Evolutionary conservation across 2,888 invertebrate species (phyloP).

Genomic region (Athripsodes cinereus): DNA sequence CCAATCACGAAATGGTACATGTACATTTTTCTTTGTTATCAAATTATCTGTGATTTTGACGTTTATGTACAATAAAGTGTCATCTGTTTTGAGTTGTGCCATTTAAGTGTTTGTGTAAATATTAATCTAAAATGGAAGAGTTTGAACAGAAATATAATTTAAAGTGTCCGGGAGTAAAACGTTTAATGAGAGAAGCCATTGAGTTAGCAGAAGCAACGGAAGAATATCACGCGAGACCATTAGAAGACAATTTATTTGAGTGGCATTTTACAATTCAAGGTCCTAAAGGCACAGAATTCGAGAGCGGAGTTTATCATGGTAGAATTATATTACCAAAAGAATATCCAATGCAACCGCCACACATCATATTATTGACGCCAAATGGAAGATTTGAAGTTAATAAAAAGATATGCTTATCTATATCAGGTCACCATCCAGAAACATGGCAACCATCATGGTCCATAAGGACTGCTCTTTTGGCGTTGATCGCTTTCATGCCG

Average conservation of each 20-base stretch:
- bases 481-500: constrained; percentile 92
- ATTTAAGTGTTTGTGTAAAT: constrained; percentile 32
- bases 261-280: constrained; percentile 97
- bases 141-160: constrained; percentile 48
- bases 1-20: no score
- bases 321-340: constrained; percentile 86
- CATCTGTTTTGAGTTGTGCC: constrained; percentile 37
- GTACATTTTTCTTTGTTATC: no score
- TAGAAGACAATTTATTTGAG: constrained; percentile 93
- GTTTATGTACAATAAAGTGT: neutral
- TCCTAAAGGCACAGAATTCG: constrained; percentile 82
- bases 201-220: constrained; percentile 84
- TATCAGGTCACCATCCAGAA: constrained; percentile 95
- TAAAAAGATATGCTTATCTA: constrained; percentile 92
- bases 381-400: constrained; percentile 91
- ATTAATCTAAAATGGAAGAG: constrained; percentile 35
- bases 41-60: neutral
- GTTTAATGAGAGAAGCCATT: constrained; percentile 85
- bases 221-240: constrained; percentile 81
- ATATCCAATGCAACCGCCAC: constrained; percentile 97
- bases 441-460: constrained; percentile 98
- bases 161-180: constrained; percentile 76
- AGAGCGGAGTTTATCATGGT: constrained; percentile 88
- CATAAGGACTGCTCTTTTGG: constrained; percentile 85
- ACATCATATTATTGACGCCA: constrained; percentile 86